phyloP scores from a whole-genome alignment of 2,888 invertebrate genomes.

The Caenorhabditis panamensis region DNA sequence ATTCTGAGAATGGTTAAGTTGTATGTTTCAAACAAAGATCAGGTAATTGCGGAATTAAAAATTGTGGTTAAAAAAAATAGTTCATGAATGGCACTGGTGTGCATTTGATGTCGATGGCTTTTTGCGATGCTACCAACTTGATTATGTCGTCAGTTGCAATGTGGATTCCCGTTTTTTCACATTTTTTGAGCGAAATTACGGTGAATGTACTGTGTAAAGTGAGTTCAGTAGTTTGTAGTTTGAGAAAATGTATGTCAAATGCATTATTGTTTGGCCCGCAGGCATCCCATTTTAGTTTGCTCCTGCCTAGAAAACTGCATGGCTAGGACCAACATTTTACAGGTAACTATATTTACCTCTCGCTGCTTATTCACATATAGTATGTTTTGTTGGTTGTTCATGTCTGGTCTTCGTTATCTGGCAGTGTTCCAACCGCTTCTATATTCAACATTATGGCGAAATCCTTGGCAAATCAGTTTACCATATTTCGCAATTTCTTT shows the following conservation, averaged over 20 bases:
- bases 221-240: too few species aligned
- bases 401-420: slow-evolving; percentile 72
- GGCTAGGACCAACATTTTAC: too few species aligned
- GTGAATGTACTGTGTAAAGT: neutral
- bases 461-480: slow-evolving; percentile 13
- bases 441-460: slow-evolving; percentile 62
- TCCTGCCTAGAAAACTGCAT: too few species aligned
- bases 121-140: slow-evolving; percentile 70
- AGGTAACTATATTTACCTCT: slow-evolving; percentile 69
- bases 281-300: too few species aligned
- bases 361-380: slow-evolving; percentile 70
- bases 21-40: slow-evolving; percentile 68
- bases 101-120: slow-evolving; percentile 73
- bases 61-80: neutral
- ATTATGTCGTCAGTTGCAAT: slow-evolving; percentile 66
- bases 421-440: slow-evolving; percentile 66
- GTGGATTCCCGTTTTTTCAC: neutral
- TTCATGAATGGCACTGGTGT: slow-evolving; percentile 61
- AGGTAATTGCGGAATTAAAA: slow-evolving; percentile 55
- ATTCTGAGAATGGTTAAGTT: slow-evolving; percentile 70
- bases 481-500: too few species aligned
- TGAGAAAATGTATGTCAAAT: too few species aligned
- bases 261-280: too few species aligned
- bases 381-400: slow-evolving; percentile 75
- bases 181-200: neutral